Conservation (phyloP, 2,113 vertebrate species). For the Corythaeola cristata region DNA sequence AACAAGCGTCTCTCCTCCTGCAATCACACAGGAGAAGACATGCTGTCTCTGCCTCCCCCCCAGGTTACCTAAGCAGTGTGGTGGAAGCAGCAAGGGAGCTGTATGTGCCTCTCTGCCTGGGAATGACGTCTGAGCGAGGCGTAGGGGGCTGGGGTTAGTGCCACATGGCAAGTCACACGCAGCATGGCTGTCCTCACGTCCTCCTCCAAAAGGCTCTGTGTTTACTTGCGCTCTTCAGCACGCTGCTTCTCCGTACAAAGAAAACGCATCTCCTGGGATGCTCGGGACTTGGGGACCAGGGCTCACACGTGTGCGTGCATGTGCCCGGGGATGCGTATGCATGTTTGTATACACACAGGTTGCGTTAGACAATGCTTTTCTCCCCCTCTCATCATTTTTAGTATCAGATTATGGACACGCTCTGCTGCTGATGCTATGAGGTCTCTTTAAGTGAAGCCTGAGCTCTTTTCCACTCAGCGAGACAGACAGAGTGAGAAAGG, state of each 20-base stretch:
- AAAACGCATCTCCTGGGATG: background rate
- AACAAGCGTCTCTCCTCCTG: background rate
- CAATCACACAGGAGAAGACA: background rate
- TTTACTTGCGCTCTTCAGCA: background rate
- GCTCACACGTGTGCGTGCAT: background rate
- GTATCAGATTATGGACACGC: background rate
- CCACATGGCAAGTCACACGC: background rate
- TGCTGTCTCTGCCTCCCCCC: background rate
- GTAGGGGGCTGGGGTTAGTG: background rate
- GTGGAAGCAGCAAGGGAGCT: background rate
- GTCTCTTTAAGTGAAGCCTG: background rate
- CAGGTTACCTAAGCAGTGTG: fast-evolving
- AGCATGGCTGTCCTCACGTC: background rate
- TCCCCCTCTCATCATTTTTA: background rate
- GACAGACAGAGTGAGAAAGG: background rate
- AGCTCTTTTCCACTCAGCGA: background rate
- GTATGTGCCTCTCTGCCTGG: background rate
- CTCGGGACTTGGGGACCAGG: background rate
- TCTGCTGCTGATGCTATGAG: background rate
- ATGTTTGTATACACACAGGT: fast-evolving
- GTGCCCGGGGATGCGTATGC: background rate
- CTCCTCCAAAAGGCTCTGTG: background rate
- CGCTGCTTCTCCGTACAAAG: fast-evolving
- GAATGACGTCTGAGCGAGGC: background rate
- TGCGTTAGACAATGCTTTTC: background rate